Percentiles rank a stretch among this genome's conserved stretches.
phyloP scores from a whole-genome alignment of 2,113 vertebrate species.

The Chloebia gouldiae region DNA sequence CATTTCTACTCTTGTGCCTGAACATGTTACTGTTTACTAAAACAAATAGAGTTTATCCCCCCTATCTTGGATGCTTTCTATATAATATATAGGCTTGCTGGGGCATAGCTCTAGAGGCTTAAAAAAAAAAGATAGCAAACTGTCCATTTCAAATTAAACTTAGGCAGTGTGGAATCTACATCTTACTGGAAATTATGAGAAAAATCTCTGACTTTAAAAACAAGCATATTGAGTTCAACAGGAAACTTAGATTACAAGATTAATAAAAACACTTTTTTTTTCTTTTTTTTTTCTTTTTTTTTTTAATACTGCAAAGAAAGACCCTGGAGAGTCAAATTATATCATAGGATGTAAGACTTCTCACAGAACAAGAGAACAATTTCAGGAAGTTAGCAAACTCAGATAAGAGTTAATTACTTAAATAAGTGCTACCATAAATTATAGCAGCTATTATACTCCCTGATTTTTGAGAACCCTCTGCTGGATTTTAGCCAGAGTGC shows the following conservation, averaged over 20 bases:
- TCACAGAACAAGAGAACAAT: slow-evolving; percentile 46
- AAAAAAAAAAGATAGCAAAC: background rate
- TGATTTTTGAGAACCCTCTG: background rate
- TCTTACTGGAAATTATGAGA: background rate
- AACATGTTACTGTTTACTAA: slow-evolving; percentile 53
- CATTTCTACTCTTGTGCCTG: slow-evolving; percentile 10
- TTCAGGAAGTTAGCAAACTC: slow-evolving; percentile 42
- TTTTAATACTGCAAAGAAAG: background rate
- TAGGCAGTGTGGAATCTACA: background rate
- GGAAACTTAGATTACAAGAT: background rate
- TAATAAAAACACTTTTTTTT: background rate
- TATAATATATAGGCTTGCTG: slow-evolving; percentile 13
- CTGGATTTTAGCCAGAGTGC: background rate
- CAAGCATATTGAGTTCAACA: background rate
- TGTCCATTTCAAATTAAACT: background rate
- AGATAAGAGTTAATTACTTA: slow-evolving; percentile 54
- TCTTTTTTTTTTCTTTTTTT: background rate
- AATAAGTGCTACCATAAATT: slow-evolving; percentile 35
- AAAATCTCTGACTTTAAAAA: background rate
- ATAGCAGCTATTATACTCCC: background rate
- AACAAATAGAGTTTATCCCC: slow-evolving; percentile 12
- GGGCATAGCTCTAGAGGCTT: background rate
- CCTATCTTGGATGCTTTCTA: background rate
- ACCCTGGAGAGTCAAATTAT: background rate
- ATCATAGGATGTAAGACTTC: slow-evolving; percentile 23